Evolutionary conservation across 2,797 vertebrate species (phyloP), one percentile per base, ranked within the genome.

Genomic region (Myiothlypis chrysogaster): DNA sequence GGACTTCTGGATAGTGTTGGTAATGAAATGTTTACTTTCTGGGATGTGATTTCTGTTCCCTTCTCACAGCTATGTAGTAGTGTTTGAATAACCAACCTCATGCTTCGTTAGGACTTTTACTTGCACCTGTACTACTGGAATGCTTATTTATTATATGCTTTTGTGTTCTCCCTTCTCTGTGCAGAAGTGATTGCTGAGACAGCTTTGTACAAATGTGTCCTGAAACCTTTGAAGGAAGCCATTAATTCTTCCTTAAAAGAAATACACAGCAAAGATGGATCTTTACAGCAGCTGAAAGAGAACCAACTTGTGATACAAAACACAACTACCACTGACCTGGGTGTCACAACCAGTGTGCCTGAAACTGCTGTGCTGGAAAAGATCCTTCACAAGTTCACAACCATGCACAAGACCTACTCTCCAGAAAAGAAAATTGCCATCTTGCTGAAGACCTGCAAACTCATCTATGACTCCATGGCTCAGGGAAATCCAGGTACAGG

Each of bases 381-480:
- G 96, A 99, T 99, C 94, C 97, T 98, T 84, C 97, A 98, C 92
- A 99, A 99, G 94, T 98, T 99, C 46, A 92, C 95, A n/a, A 97
- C 92, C 61, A 98, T 99, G 96, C 98, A 99, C 95, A 98, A 98
- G 95, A 98, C 99, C 75, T 99, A 99, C 92, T 99, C 99, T 0
- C 99, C 99, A 2, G 99, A 99, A 97, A 99, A 98, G 95, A 99
- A 99, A 97, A 99, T 99, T n/a, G 96, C 99, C 88, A 97, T 98
- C 93, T 98, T 99, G 88, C 98, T 99, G 35, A 99, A 99, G 96
- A 97, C 99, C 82, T 99, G 99, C 98, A 99, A 99, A 94, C 98
- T 99, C 93, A 99, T 99, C 97, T 99, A 99, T 8, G 99, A 99
- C 84, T 99, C 98, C 84, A 99, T 99, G 99, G 97, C 99, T 30